phyloP scores from a whole-genome alignment of 2,888 invertebrate species.

The Blastobasis adustella region DNA sequence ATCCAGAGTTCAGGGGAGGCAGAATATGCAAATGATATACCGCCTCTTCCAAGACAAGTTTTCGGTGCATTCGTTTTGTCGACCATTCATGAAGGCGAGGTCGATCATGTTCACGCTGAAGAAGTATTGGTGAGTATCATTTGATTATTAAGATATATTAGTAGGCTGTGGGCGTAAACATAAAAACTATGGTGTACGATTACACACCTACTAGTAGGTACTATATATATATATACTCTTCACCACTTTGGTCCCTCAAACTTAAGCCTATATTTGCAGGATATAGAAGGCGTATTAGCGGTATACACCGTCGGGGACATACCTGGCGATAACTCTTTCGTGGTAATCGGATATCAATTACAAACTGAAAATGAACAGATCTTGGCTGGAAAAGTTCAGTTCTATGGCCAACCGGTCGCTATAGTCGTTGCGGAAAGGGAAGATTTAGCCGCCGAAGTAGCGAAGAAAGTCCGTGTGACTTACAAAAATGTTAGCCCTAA shows the following conservation, averaged over 20 bases:
- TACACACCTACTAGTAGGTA: too few species aligned
- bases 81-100: slow-evolving; percentile 70
- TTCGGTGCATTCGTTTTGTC: slow-evolving; percentile 80
- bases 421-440: slow-evolving; percentile 78
- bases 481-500: slow-evolving; percentile 55
- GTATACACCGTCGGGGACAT: slow-evolving; percentile 79
- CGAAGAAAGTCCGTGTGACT: slow-evolving; percentile 73
- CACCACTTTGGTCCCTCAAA: too few species aligned
- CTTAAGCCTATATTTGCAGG: slow-evolving; percentile 41
- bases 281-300: slow-evolving; percentile 77
- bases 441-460: slow-evolving; percentile 70
- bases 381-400: slow-evolving; percentile 72
- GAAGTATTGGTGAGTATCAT: slow-evolving; percentile 73
- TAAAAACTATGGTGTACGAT: too few species aligned
- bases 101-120: slow-evolving; percentile 73
- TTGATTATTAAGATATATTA: background rate
- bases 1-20: slow-evolving; percentile 81
- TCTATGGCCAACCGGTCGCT: slow-evolving; percentile 81
- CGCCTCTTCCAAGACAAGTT: slow-evolving; percentile 75
- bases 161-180: too few species aligned
- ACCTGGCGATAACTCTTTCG: slow-evolving; percentile 78
- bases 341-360: slow-evolving; percentile 39
- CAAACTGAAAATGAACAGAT: slow-evolving; percentile 64
- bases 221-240: too few species aligned
- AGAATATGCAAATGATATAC: slow-evolving; percentile 78